phyloP scores from a whole-genome alignment of 1,140 invertebrate species.

The Drosophila nikananu region DNA sequence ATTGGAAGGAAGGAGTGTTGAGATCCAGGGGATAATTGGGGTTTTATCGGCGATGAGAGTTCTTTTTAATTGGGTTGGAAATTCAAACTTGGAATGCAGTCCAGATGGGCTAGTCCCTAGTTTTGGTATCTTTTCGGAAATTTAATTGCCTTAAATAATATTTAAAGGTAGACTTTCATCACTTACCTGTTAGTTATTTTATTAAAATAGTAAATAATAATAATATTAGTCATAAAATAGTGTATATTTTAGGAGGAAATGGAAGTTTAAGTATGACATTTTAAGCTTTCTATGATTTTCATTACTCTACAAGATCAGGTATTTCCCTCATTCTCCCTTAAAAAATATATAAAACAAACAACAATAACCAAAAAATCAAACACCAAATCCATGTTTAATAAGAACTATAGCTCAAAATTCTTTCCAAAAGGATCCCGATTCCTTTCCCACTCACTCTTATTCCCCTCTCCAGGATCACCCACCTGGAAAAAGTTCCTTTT shows the following conservation, averaged over 20 bases:
- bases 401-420: not conserved
- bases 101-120: not conserved
- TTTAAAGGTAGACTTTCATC: too few relatives aligned
- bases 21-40: slow-evolving; percentile 5
- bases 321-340: too few relatives aligned
- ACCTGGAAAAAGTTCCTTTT: slow-evolving; percentile 18
- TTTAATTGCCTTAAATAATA: too few relatives aligned
- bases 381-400: not conserved
- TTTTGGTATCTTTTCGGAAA: not conserved
- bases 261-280: too few relatives aligned
- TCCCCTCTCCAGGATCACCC: not conserved
- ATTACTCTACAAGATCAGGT: too few relatives aligned
- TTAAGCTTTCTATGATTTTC: too few relatives aligned
- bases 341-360: too few relatives aligned
- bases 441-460: not conserved
- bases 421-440: not conserved
- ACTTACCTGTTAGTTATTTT: too few relatives aligned
- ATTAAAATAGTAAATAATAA: too few relatives aligned
- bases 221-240: too few relatives aligned
- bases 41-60: not conserved
- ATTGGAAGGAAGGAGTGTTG: slow-evolving; percentile 21
- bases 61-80: not conserved
- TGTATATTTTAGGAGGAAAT: too few relatives aligned
- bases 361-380: not conserved
- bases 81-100: not conserved